Evolutionary conservation across 1,140 invertebrate species (phyloP).

Genomic region (Campoletis sonorensis): DNA sequence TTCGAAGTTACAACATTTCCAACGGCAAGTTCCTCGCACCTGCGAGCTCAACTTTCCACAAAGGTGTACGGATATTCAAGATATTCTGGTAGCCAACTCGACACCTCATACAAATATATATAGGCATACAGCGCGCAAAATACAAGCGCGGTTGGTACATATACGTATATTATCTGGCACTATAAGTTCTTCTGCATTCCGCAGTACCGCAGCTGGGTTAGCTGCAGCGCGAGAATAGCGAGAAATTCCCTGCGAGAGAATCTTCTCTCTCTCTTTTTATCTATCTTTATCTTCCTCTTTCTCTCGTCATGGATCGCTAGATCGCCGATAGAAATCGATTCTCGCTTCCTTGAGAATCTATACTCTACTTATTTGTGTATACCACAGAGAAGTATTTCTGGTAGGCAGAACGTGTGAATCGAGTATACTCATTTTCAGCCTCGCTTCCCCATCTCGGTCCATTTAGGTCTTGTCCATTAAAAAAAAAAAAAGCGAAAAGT

Average conservation of each 20-base stretch:
- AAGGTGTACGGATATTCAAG: constrained; percentile 18
- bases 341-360: constrained; percentile 25
- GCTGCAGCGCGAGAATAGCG: constrained; percentile 33
- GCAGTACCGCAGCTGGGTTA: constrained; percentile 25
- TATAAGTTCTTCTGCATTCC: constrained; percentile 41
- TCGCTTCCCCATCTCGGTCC: constrained; percentile 3
- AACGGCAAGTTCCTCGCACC: constrained; percentile 7
- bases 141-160: constrained; percentile 15
- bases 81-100: constrained; percentile 11
- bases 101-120: constrained; percentile 8
- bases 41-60: constrained; percentile 13
- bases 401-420: constrained; percentile 24
- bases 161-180: constrained; percentile 30
- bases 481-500: too few relatives aligned
- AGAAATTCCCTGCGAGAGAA: constrained; percentile 42
- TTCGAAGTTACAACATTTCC: background rate
- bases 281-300: background rate
- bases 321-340: constrained; percentile 46
- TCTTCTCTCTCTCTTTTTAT: constrained; percentile 20
- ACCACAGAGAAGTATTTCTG: constrained; percentile 26
- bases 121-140: background rate
- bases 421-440: constrained; percentile 18
- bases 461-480: background rate
- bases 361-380: constrained; percentile 21
- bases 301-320: constrained; percentile 42